phyloP scores from a whole-genome alignment of 2,113 vertebrate genomes.

The Calidris pygmaea region DNA sequence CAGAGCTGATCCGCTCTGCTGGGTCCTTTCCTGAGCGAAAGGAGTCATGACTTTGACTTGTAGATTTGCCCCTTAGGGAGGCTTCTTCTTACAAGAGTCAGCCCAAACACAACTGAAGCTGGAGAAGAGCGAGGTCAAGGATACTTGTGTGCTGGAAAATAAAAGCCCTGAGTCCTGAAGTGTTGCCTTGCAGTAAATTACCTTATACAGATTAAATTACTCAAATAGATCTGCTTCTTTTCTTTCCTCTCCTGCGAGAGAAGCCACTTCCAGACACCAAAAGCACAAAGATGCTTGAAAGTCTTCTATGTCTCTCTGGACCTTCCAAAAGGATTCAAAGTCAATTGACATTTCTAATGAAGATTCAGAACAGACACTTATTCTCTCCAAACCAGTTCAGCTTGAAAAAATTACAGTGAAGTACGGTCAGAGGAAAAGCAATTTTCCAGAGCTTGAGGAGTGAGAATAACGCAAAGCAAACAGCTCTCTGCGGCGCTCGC shows the following conservation, averaged over 20 bases:
- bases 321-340: constrained; percentile 51
- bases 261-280: constrained; percentile 40
- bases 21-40: not conserved
- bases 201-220: constrained; percentile 20
- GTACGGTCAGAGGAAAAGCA: not conserved
- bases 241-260: not conserved
- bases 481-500: not conserved
- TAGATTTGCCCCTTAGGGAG: not conserved
- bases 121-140: not conserved
- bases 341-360: constrained; percentile 29
- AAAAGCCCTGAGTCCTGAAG: not conserved
- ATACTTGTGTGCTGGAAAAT: not conserved
- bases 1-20: not conserved
- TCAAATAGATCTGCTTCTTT: constrained; percentile 33
- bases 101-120: not conserved
- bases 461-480: constrained; percentile 41
- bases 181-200: constrained; percentile 6
- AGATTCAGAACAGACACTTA: constrained; percentile 52
- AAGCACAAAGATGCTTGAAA: constrained; percentile 26
- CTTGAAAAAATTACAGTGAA: constrained; percentile 26
- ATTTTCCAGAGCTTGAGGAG: constrained; percentile 18
- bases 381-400: constrained; percentile 29
- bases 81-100: not conserved
- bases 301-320: not conserved
- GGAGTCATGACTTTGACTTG: not conserved